A percentile compares a stretch with the other conserved stretches of the same genome.
These are phyloP conservation scores for Bubo blakistoni DNA, from an alignment of 2,113 vertebrate genomes.

Conservation along the genomic window DNA sequence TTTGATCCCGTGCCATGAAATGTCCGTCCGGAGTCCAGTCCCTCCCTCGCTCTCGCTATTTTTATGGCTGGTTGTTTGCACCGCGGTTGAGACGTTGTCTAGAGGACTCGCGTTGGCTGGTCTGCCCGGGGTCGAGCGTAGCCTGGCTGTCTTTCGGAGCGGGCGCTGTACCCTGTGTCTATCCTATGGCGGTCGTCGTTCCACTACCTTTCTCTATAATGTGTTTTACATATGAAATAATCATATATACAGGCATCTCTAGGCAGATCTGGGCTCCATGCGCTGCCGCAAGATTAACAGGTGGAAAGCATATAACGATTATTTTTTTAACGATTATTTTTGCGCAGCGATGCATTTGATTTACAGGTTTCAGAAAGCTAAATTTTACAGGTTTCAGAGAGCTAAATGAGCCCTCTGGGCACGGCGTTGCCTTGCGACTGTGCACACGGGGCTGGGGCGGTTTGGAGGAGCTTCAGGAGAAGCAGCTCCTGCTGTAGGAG, in stretches of 20 bases:
- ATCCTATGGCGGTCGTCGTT: accelerated
- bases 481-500: slow-evolving; percentile 23
- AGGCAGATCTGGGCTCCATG: not conserved
- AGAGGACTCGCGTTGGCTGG: not conserved
- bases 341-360: not conserved
- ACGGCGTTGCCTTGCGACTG: not conserved
- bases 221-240: not conserved
- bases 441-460: not conserved
- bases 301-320: not conserved
- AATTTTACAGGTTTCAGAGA: not conserved
- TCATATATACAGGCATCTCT: not conserved
- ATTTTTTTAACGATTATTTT: not conserved
- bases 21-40: not conserved
- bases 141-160: not conserved
- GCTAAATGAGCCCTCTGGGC: not conserved
- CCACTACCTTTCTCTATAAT: not conserved
- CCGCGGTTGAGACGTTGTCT: not conserved
- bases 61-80: not conserved
- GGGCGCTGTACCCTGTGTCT: accelerated
- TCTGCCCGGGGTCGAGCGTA: not conserved
- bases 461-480: not conserved
- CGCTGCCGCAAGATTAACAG: not conserved
- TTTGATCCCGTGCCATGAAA: not conserved
- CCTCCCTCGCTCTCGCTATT: not conserved
- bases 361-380: not conserved